Evolutionary conservation across 2,113 vertebrate genomes (phyloP).

Genomic region (Tetrax tetrax): DNA sequence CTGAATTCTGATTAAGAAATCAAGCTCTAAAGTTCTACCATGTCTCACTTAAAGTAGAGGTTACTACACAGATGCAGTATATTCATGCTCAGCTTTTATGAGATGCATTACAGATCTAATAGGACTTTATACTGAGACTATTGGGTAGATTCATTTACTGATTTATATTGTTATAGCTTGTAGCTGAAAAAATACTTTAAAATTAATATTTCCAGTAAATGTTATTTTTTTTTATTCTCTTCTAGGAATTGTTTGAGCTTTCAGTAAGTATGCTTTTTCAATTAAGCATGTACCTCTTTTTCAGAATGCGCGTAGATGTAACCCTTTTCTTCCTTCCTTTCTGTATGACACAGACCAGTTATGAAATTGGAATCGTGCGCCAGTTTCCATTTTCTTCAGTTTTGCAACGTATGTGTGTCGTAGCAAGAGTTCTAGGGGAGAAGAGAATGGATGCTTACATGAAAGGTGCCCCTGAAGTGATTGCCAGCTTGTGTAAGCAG

Average conservation of each 20-base stretch:
- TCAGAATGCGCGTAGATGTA: neutral
- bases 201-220: neutral
- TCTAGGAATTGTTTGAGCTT: constrained; percentile 93
- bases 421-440: constrained; percentile 87
- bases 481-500: constrained; percentile 89
- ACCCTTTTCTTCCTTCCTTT: neutral
- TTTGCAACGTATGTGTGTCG: constrained; percentile 92
- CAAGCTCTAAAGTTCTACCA: neutral
- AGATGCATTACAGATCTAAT: neutral
- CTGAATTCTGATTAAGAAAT: neutral
- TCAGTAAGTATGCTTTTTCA: constrained; percentile 80
- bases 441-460: constrained; percentile 95
- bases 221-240: neutral
- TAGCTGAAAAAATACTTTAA: neutral
- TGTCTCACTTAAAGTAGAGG: neutral
- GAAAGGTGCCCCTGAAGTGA: constrained; percentile 94
- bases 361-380: constrained; percentile 95
- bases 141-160: neutral
- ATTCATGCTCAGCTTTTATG: neutral
- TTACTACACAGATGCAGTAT: neutral
- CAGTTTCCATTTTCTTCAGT: constrained; percentile 97
- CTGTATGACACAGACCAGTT: constrained; percentile 76
- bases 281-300: neutral
- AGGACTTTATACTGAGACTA: neutral
- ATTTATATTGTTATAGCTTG: neutral